These are phyloP conservation scores for Scolopax bukidnonensis DNA, from an alignment of 2,797 vertebrate species.

Conservation along the genomic window DNA sequence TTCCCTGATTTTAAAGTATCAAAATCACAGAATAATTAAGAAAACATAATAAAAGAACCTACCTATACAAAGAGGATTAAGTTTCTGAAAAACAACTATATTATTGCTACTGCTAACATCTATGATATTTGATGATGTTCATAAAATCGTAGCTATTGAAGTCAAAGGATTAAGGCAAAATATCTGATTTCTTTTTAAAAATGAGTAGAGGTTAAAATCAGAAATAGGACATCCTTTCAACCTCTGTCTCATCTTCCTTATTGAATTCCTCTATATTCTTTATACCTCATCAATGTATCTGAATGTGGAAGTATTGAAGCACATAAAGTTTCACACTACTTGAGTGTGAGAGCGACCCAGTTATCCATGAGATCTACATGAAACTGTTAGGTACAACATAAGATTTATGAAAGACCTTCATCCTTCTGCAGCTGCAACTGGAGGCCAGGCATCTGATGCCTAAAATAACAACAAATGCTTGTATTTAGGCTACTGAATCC, in stretches of 20 bases:
- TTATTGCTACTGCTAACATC: background rate
- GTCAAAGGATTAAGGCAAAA: background rate
- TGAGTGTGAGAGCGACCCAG: background rate
- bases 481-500: background rate
- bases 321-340: background rate
- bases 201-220: background rate
- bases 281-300: background rate
- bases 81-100: background rate
- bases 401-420: background rate
- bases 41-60: background rate
- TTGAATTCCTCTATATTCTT: background rate
- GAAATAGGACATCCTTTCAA: background rate
- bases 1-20: background rate
- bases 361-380: background rate
- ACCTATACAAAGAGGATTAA: background rate
- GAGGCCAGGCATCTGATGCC: background rate
- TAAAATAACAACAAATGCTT: background rate
- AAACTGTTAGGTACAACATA: background rate
- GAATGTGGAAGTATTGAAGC: background rate
- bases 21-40: background rate
- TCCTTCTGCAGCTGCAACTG: background rate
- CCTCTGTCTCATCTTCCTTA: rapidly evolving
- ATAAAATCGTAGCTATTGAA: background rate
- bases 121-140: background rate
- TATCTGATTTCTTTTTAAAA: background rate